These are phyloP conservation scores for Leptinotarsa texana DNA, from an alignment of 1,140 invertebrate genomes.

Conservation along the genomic window DNA sequence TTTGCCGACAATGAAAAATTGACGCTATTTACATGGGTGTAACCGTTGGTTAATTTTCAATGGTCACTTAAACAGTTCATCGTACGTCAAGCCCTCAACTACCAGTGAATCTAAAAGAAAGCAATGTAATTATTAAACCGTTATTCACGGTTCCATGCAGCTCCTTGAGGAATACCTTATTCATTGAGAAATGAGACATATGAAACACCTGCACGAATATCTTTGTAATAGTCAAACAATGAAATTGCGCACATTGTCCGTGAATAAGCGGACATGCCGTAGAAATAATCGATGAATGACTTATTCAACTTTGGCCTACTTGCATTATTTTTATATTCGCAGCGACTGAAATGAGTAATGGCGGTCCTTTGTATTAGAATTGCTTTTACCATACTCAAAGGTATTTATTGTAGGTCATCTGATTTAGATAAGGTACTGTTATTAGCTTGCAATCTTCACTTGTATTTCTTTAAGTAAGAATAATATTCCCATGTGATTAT, in stretches of 20 bases:
- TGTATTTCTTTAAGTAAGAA: no score
- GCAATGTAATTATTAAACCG: no score
- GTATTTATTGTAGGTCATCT: not conserved
- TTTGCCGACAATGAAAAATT: no score
- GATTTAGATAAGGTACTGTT: no score
- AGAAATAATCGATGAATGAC: not conserved
- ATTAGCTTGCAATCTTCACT: no score
- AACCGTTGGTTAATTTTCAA: no score
- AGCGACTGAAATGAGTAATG: not conserved
- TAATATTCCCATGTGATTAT: no score
- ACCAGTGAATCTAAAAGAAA: no score
- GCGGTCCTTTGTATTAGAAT: not conserved
- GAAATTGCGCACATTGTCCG: not conserved
- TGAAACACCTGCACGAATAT: not conserved
- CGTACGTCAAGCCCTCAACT: no score
- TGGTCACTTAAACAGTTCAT: no score
- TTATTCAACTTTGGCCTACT: constrained; percentile 6
- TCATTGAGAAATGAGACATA: not conserved
- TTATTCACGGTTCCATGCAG: not conserved
- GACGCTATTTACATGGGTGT: no score
- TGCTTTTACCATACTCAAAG: not conserved
- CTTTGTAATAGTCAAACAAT: not conserved
- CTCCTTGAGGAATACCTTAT: not conserved
- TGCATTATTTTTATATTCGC: not conserved
- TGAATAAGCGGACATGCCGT: not conserved